These are phyloP conservation scores for Microtus richardsoni DNA, from an alignment of 2,113 vertebrate genomes.

Conservation along the genomic window DNA sequence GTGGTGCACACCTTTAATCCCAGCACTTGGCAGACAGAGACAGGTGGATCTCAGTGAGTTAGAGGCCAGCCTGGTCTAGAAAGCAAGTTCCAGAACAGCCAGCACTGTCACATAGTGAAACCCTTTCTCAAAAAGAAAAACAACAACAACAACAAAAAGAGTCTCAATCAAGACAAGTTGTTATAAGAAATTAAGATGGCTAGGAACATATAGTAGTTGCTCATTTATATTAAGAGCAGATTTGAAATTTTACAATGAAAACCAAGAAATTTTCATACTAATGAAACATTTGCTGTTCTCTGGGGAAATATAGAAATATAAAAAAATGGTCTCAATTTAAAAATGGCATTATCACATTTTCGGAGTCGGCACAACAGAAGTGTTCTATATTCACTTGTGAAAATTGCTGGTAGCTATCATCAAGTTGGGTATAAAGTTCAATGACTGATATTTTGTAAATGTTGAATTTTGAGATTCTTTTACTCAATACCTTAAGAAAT, in stretches of 20 bases:
- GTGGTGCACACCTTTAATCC: too few species aligned
- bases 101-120: too few species aligned
- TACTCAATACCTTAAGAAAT: background rate
- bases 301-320: background rate
- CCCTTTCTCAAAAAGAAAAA: too few species aligned
- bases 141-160: background rate
- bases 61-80: too few species aligned
- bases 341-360: conserved; percentile 23
- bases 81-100: too few species aligned
- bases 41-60: too few species aligned
- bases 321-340: conserved; percentile 4
- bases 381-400: conserved; percentile 17
- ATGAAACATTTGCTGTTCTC: background rate
- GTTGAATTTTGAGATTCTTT: conserved; percentile 24
- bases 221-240: conserved; percentile 3
- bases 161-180: conserved; percentile 34
- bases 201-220: conserved; percentile 25
- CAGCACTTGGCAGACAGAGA: too few species aligned
- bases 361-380: background rate
- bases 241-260: conserved; percentile 18
- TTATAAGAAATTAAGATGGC: conserved; percentile 27
- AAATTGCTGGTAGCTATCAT: conserved; percentile 7
- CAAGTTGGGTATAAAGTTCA: background rate
- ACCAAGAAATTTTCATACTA: conserved; percentile 38
- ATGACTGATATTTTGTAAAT: conserved; percentile 47